These are phyloP conservation scores for Tachuris rubrigastra DNA, from an alignment of 2,113 vertebrate species.

Conservation along the genomic window DNA sequence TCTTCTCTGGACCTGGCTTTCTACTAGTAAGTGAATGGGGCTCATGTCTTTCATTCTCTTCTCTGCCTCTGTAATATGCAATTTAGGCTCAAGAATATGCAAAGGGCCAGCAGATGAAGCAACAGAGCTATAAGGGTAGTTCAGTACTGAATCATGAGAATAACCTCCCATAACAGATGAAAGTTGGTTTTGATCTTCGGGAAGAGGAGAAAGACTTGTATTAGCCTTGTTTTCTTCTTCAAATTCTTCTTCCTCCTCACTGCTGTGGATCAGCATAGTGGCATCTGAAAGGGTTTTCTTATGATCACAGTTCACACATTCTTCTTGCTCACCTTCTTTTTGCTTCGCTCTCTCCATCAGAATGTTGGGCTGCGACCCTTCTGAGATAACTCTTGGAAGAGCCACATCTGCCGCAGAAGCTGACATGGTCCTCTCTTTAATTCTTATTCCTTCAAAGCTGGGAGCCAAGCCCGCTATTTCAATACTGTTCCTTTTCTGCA, in stretches of 20 bases:
- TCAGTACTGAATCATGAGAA: constrained; percentile 73
- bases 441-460: constrained; percentile 85
- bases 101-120: constrained; percentile 68
- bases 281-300: constrained; percentile 94
- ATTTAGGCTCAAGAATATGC: constrained; percentile 82
- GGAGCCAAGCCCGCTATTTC: constrained; percentile 89
- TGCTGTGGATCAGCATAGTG: constrained; percentile 97
- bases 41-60: constrained; percentile 64
- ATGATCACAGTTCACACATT: constrained; percentile 81
- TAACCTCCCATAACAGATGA: constrained; percentile 68
- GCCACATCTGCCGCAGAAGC: constrained; percentile 81
- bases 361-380: constrained; percentile 81
- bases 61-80: constrained; percentile 77
- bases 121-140: constrained; percentile 77
- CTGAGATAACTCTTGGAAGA: constrained; percentile 62
- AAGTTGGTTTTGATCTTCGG: constrained; percentile 62
- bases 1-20: constrained; percentile 66
- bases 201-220: constrained; percentile 71
- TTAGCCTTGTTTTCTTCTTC: constrained; percentile 79
- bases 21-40: constrained; percentile 56
- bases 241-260: constrained; percentile 90
- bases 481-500: constrained; percentile 92
- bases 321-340: constrained; percentile 74
- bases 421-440: constrained; percentile 88
- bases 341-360: constrained; percentile 80